phyloP scores from a whole-genome alignment of 2,797 vertebrate genomes.

The Coccyzus lansbergi region DNA sequence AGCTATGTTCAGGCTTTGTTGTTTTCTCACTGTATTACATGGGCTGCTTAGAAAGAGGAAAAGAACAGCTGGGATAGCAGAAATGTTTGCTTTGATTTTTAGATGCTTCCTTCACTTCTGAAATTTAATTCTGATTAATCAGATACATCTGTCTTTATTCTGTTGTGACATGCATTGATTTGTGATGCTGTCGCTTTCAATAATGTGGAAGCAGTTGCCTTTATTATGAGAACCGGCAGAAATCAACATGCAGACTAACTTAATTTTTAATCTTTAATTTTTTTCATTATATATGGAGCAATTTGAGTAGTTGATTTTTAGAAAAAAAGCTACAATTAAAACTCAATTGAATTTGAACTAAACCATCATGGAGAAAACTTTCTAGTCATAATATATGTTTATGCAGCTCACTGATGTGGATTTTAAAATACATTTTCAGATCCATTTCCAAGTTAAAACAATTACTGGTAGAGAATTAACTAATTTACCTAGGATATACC shows the following conservation, averaged over 20 bases:
- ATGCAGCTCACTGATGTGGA: background rate
- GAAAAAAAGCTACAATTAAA: constrained; percentile 64
- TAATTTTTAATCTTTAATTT: constrained; percentile 55
- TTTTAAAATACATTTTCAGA: background rate
- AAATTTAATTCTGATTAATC: constrained; percentile 81
- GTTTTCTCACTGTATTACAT: background rate
- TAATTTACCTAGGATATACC: background rate
- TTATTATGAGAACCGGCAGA: constrained; percentile 70
- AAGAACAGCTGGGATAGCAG: constrained; percentile 5
- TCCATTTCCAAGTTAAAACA: constrained; percentile 21
- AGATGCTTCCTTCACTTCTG: constrained; percentile 70
- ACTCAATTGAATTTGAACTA: constrained; percentile 51
- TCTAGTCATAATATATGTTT: background rate
- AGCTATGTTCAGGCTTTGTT: background rate
- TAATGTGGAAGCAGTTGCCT: constrained; percentile 68
- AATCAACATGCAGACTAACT: constrained; percentile 63
- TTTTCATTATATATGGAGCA: constrained; percentile 38
- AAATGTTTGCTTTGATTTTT: constrained; percentile 78
- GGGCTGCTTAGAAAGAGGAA: background rate
- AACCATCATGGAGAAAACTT: background rate
- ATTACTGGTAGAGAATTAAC: constrained; percentile 19
- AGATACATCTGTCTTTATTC: constrained; percentile 78
- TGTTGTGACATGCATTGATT: constrained; percentile 78
- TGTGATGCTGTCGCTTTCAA: constrained; percentile 74
- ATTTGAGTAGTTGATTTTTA: constrained; percentile 33